Conservation (phyloP, 2,113 vertebrate genomes). For the Dipodomys ordii region DNA sequence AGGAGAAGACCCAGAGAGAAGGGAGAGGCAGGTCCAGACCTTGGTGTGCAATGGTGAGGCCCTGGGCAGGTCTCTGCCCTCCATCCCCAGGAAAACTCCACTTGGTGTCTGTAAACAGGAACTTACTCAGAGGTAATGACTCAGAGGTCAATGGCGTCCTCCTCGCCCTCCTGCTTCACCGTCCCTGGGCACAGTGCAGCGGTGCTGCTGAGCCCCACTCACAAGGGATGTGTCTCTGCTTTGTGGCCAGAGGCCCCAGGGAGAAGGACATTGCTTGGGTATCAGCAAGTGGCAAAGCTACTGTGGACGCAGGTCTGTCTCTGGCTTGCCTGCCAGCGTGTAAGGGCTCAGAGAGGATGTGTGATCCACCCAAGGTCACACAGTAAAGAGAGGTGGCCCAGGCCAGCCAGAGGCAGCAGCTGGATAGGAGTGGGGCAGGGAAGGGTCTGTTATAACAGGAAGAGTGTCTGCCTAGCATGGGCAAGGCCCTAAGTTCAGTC, state of each 20-base stretch:
- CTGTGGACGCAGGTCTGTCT: not conserved
- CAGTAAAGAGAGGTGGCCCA: not conserved
- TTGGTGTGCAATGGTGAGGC: too few species aligned
- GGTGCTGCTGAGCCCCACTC: not conserved
- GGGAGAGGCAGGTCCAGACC: not conserved
- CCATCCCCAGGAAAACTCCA: not conserved
- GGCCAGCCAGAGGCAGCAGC: not conserved
- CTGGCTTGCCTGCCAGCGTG: not conserved
- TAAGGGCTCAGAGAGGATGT: not conserved
- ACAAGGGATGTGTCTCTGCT: not conserved
- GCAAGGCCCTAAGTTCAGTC: not conserved
- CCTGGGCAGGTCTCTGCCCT: not conserved
- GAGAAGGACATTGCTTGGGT: not conserved
- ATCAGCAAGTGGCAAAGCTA: not conserved
- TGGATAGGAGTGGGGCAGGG: not conserved
- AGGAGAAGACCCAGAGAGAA: rapidly evolving
- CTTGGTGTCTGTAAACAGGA: not conserved
- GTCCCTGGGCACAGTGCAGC: not conserved
- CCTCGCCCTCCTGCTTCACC: not conserved
- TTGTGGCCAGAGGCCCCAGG: not conserved
- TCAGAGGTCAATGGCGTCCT: not conserved
- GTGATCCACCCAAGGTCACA: not conserved
- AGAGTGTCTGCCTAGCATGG: not conserved
- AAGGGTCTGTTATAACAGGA: too few species aligned
- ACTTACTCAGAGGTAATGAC: not conserved